Evolutionary conservation across 2,113 vertebrate genomes (phyloP).

Genomic region (Rhinogobius similis): DNA sequence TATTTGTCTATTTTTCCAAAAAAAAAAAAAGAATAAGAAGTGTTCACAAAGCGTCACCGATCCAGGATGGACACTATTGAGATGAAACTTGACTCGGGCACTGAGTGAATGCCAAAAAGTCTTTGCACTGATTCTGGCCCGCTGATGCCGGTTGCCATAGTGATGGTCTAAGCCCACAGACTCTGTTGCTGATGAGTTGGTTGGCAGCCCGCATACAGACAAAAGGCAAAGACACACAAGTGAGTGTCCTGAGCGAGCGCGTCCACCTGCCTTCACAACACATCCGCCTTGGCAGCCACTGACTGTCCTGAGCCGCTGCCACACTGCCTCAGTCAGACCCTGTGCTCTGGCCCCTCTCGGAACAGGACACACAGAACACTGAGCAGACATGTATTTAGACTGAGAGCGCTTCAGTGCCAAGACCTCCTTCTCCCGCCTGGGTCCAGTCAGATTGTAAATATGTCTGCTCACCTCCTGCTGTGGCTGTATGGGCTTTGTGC

Average conservation of each 20-base stretch:
- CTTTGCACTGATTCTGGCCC: constrained; percentile 66
- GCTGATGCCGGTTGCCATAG: constrained; percentile 69
- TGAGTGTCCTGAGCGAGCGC: constrained; percentile 66
- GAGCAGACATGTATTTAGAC: constrained; percentile 30
- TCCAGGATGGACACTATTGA: constrained; percentile 56
- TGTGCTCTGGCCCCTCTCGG: constrained; percentile 28
- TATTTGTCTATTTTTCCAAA: constrained; percentile 62
- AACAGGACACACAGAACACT: constrained; percentile 36
- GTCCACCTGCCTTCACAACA: constrained; percentile 72
- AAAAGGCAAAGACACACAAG: constrained; percentile 70
- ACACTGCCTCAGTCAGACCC: constrained; percentile 65
- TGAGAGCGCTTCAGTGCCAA: constrained; percentile 58
- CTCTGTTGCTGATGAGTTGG: constrained; percentile 62
- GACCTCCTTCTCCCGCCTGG: constrained; percentile 53
- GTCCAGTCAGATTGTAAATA: constrained; percentile 65
- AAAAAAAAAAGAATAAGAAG: constrained; percentile 10
- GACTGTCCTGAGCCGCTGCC: constrained; percentile 67
- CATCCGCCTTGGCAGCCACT: constrained; percentile 72
- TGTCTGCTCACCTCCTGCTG: constrained; percentile 53
- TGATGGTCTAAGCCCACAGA: constrained; percentile 65
- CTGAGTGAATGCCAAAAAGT: constrained; percentile 60
- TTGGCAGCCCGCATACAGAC: constrained; percentile 68
- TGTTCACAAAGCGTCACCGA: constrained; percentile 41
- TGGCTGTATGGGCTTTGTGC: constrained; percentile 53
- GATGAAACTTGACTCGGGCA: constrained; percentile 57